Percentiles rank a stretch among this genome's conserved stretches.
Evolutionary conservation across 2,888 invertebrate genomes (phyloP).

Genomic region (Diplazon laetatorius): DNA sequence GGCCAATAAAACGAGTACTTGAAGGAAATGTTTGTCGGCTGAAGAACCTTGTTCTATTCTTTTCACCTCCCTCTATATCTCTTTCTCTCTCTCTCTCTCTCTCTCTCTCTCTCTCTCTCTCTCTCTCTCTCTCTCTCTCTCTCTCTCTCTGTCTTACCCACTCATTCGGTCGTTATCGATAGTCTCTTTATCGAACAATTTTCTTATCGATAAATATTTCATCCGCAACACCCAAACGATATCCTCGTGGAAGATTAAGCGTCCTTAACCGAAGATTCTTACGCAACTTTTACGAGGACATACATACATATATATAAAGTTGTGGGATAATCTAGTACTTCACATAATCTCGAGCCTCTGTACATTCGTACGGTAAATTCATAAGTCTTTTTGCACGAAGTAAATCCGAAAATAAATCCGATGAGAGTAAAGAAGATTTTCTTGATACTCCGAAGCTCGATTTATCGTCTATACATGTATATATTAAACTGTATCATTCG

Average conservation of each 20-base stretch:
- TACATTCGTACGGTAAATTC: slow-evolving; percentile 27
- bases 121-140: not conserved
- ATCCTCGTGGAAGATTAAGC: slow-evolving; percentile 6
- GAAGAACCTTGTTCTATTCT: not conserved
- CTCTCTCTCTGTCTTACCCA: not conserved
- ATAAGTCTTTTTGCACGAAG: slow-evolving; percentile 25
- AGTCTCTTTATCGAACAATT: slow-evolving; percentile 5
- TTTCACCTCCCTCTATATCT: not conserved
- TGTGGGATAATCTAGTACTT: not conserved
- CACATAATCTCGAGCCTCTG: slow-evolving; percentile 7
- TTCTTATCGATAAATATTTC: slow-evolving; percentile 1
- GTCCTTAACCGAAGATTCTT: slow-evolving; percentile 28
- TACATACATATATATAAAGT: too few relatives aligned
- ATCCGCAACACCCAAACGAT: not conserved
- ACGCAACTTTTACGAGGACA: slow-evolving; percentile 32
- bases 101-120: not conserved
- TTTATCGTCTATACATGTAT: slow-evolving; percentile 12
- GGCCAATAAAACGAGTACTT: slow-evolving; percentile 39
- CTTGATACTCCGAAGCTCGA: slow-evolving; percentile 26
- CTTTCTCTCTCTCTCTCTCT: not conserved
- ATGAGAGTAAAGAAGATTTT: slow-evolving; percentile 42
- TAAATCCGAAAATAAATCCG: slow-evolving; percentile 48
- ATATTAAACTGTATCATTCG: too few relatives aligned
- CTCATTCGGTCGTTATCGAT: slow-evolving; percentile 5
- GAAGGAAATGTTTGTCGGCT: not conserved